Evolutionary conservation across 2,113 vertebrate genomes (phyloP).

Genomic region (Etheostoma cragini): DNA sequence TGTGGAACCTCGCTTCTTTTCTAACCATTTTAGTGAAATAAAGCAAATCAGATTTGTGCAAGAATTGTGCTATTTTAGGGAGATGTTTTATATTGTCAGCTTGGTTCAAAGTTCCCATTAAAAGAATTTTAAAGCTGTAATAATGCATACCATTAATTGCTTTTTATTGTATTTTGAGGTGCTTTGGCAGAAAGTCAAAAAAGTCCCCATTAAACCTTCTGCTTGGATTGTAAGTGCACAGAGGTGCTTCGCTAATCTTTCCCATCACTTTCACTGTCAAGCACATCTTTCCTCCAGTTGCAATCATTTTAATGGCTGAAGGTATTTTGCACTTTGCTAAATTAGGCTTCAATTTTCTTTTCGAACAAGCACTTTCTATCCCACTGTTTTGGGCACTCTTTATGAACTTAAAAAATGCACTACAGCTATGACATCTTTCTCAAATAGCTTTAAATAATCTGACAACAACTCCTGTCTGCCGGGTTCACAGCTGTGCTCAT

Average conservation of each 20-base stretch:
- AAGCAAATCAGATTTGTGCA: constrained; percentile 33
- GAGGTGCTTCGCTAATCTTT: constrained; percentile 23
- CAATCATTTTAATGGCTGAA: constrained; percentile 49
- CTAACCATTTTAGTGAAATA: constrained; percentile 40
- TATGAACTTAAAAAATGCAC: constrained; percentile 44
- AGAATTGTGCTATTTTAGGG: background rate
- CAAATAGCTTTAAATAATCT: constrained; percentile 44
- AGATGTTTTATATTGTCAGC: constrained; percentile 28
- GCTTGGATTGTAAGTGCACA: constrained; percentile 19
- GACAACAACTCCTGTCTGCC: constrained; percentile 14
- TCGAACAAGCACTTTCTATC: constrained; percentile 16
- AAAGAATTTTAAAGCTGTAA: constrained; percentile 51
- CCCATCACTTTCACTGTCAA: constrained; percentile 7
- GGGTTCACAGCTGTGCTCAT: background rate
- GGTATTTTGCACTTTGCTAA: constrained; percentile 48
- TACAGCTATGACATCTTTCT: constrained; percentile 18
- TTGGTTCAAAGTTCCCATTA: constrained; percentile 51
- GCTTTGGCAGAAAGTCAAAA: constrained; percentile 35
- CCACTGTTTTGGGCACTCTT: constrained; percentile 12
- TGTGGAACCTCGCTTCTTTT: constrained; percentile 9
- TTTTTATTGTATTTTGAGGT: constrained; percentile 54
- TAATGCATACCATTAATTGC: constrained; percentile 33
- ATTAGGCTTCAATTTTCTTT: constrained; percentile 36
- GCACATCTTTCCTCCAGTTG: constrained; percentile 27
- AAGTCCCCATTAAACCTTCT: constrained; percentile 23